Evolutionary conservation across 2,888 invertebrate species (phyloP).

Genomic region (Hyposoter didymator): DNA sequence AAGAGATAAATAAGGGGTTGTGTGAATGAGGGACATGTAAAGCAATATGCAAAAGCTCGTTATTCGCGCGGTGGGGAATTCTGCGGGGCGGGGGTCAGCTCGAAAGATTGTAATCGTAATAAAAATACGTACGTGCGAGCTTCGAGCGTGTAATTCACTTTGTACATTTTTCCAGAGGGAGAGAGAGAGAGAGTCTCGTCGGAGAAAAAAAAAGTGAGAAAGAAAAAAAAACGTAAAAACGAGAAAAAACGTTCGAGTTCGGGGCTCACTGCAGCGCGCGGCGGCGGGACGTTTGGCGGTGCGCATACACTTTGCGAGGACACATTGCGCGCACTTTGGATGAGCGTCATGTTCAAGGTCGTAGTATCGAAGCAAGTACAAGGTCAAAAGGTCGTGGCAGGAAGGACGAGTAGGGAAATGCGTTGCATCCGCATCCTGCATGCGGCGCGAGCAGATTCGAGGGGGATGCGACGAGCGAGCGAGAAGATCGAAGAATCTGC

Average conservation of each 20-base stretch:
- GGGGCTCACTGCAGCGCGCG: no score
- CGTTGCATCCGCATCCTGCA: no score
- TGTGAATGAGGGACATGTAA: constrained; percentile 3
- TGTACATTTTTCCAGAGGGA: constrained; percentile 16
- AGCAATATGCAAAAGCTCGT: constrained; percentile 65
- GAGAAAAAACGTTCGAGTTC: no score
- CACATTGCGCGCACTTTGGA: constrained; percentile 56
- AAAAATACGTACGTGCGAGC: constrained; percentile 57
- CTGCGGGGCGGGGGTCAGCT: constrained; percentile 18
- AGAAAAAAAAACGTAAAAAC: constrained; percentile 8
- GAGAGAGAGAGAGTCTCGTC: background rate
- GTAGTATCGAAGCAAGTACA: constrained; percentile 1
- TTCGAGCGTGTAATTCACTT: constrained; percentile 43
- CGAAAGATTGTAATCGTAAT: constrained; percentile 55
- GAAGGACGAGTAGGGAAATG: background rate
- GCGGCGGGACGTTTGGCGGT: background rate
- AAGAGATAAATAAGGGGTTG: constrained; percentile 4
- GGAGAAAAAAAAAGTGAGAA: background rate
- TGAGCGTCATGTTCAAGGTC: constrained; percentile 7
- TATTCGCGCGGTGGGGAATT: constrained; percentile 50
- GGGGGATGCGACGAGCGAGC: no score
- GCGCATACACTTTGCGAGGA: constrained; percentile 22
- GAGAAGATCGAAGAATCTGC: no score
- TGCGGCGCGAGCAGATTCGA: no score
- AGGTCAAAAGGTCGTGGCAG: background rate